Evolutionary conservation across 2,797 vertebrate genomes (phyloP).

Genomic region (Phaenicophaeus curvirostris): DNA sequence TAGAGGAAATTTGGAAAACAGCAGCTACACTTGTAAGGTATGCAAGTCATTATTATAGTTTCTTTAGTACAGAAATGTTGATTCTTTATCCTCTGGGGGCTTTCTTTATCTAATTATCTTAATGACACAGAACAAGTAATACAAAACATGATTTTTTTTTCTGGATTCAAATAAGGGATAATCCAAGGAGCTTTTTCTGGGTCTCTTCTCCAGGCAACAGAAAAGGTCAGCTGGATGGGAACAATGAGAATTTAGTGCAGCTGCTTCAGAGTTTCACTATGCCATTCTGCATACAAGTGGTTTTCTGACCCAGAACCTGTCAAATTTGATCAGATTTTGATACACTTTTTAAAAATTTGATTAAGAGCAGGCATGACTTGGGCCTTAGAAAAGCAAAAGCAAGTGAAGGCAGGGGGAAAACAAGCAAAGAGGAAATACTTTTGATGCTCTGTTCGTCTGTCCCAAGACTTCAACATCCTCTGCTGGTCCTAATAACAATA

Average conservation of each 20-base stretch:
- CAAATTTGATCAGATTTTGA: not conserved
- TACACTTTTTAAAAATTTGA: not conserved
- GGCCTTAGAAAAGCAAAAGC: not conserved
- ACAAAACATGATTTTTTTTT: not conserved
- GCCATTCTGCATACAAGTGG: not conserved
- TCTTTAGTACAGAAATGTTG: not conserved
- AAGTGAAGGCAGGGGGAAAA: rapidly evolving
- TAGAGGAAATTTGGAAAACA: not conserved
- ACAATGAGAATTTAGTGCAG: not conserved
- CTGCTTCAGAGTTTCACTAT: not conserved
- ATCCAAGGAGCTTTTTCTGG: not conserved
- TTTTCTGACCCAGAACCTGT: not conserved
- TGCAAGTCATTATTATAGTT: not conserved
- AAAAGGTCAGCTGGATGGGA: not conserved
- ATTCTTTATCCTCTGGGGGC: not conserved
- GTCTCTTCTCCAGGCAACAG: not conserved
- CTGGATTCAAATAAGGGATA: not conserved
- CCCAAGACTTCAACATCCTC: not conserved
- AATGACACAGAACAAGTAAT: not conserved
- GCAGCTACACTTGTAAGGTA: not conserved
- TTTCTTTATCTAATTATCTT: not conserved
- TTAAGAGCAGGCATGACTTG: not conserved
- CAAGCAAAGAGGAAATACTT: not conserved
- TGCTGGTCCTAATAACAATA: not conserved
- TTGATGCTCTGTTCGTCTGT: not conserved